A percentile compares a stretch with the other conserved stretches of the same genome.
Conservation (phyloP, 2,888 invertebrate species). For the Amphimallon solstitiale region DNA sequence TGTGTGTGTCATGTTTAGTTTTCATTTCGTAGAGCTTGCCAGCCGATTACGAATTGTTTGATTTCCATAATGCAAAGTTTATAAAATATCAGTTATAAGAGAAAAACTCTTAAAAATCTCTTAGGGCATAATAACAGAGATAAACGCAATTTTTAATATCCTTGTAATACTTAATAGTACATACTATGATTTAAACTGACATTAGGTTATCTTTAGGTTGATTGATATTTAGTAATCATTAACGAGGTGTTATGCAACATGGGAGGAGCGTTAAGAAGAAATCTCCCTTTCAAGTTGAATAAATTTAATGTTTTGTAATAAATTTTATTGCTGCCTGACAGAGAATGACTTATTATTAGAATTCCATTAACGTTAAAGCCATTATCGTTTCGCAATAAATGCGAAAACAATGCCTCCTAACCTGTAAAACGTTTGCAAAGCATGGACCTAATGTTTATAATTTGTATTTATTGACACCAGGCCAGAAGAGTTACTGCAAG, state of each 20-base stretch:
- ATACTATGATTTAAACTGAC: too few relatives aligned
- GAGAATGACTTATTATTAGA: constrained; percentile 19
- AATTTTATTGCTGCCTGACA: constrained; percentile 24
- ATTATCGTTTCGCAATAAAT: too few relatives aligned
- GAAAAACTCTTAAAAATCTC: background rate
- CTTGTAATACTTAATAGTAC: too few relatives aligned
- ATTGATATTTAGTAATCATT: constrained; percentile 15
- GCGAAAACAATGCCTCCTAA: too few relatives aligned
- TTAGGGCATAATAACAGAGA: background rate
- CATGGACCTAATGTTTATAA: too few relatives aligned
- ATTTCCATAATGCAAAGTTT: background rate
- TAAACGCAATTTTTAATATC: constrained; percentile 1
- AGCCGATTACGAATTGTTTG: background rate
- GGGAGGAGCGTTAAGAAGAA: too few relatives aligned
- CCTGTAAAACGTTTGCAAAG: too few relatives aligned
- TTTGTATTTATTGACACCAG: too few relatives aligned
- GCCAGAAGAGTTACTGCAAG: too few relatives aligned
- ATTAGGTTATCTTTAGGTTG: too few relatives aligned
- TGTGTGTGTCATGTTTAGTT: background rate
- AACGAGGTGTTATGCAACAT: too few relatives aligned
- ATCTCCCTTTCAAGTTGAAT: constrained; percentile 3
- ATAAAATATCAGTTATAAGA: background rate
- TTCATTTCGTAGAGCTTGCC: background rate
- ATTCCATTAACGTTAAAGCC: background rate
- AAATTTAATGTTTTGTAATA: constrained; percentile 8